phyloP scores from a whole-genome alignment of 2,113 vertebrate species.

The Orthochromis malagaraziensis region DNA sequence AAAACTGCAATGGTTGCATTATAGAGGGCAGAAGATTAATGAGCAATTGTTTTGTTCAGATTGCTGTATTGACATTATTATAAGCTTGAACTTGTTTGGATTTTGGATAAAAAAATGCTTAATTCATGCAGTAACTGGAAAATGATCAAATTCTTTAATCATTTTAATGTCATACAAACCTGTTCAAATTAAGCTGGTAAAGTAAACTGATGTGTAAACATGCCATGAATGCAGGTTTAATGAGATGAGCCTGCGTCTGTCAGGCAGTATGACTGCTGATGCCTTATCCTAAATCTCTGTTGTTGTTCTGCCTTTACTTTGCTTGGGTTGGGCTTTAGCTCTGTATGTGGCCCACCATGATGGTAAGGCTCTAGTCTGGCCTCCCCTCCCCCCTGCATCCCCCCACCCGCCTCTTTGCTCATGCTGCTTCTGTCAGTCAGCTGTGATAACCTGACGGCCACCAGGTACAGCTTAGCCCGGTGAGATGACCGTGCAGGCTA shows the following conservation, averaged over 20 bases:
- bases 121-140: not conserved
- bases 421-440: conserved; percentile 51
- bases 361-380: conserved; percentile 67
- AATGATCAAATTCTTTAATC: no score
- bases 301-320: conserved; percentile 60
- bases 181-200: not conserved
- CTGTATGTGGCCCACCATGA: conserved; percentile 73
- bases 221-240: not conserved
- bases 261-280: not conserved
- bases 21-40: not conserved
- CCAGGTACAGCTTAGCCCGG: not conserved
- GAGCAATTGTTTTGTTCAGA: accelerated
- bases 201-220: not conserved
- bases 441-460: not conserved
- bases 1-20: not conserved
- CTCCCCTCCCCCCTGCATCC: not conserved
- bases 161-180: not conserved
- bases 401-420: conserved; percentile 28
- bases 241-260: not conserved
- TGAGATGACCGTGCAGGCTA: not conserved
- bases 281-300: conserved; percentile 36
- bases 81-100: not conserved
- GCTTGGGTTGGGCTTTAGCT: conserved; percentile 64
- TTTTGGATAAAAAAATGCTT: not conserved
- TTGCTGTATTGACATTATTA: not conserved